Percentiles rank a stretch among this genome's conserved stretches.
Conservation (phyloP, 2,113 vertebrate species). For the Epinephelus fuscoguttatus region DNA sequence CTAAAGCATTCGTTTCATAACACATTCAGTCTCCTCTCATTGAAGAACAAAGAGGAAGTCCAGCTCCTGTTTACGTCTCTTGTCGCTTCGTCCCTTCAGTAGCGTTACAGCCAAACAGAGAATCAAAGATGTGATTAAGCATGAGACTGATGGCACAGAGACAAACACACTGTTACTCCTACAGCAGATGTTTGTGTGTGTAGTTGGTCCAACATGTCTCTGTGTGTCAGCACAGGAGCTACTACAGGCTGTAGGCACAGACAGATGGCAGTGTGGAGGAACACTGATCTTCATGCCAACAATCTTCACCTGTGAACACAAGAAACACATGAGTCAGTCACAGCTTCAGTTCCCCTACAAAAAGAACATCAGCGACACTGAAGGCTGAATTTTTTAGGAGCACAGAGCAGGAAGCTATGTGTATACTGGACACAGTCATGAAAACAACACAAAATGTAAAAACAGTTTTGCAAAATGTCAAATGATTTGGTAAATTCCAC, state of each 20-base stretch:
- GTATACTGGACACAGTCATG: not conserved
- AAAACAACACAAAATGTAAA: too few species aligned
- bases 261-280: fast-evolving
- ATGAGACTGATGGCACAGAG: not conserved
- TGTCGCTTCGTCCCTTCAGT: not conserved
- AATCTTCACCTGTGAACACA: not conserved
- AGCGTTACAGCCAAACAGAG: not conserved
- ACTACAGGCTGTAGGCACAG: not conserved
- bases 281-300: not conserved
- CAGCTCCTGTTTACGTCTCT: not conserved
- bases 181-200: not conserved
- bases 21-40: not conserved
- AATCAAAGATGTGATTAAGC: not conserved
- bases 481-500: too few species aligned
- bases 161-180: not conserved
- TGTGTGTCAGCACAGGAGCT: not conserved
- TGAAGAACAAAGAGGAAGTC: not conserved
- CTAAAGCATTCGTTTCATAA: not conserved
- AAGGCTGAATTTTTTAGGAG: not conserved
- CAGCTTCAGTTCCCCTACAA: not conserved
- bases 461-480: too few species aligned
- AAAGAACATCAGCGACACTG: not conserved
- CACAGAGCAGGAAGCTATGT: not conserved
- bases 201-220: not conserved
- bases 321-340: not conserved